These are phyloP conservation scores for Indicator maculatus DNA, from an alignment of 2,113 vertebrate genomes.

Conservation along the genomic window DNA sequence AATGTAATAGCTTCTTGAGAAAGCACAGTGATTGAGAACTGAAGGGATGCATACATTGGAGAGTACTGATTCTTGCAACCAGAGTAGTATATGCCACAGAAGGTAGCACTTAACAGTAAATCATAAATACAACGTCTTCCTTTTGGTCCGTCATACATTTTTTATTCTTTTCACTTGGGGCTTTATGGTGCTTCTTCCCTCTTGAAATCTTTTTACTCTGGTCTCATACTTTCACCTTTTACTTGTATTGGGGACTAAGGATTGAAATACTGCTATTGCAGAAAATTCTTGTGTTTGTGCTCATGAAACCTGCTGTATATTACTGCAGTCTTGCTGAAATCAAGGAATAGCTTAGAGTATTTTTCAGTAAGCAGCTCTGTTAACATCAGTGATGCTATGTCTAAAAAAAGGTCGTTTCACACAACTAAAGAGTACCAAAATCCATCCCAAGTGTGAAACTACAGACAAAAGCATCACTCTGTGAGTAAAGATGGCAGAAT, in stretches of 20 bases:
- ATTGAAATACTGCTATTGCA: constrained; percentile 71
- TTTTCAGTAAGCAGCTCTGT: not conserved
- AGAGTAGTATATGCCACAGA: constrained; percentile 2
- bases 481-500: not conserved
- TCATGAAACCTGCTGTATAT: not conserved
- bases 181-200: constrained; percentile 26
- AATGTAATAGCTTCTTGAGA: not conserved
- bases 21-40: not conserved
- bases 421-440: not conserved
- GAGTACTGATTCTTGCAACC: not conserved
- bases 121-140: not conserved
- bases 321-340: not conserved
- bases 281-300: not conserved
- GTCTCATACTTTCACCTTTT: constrained; percentile 24
- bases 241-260: constrained; percentile 46
- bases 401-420: constrained; percentile 8
- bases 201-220: constrained; percentile 49
- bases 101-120: not conserved
- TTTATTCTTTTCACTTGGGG: constrained; percentile 20
- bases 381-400: not conserved
- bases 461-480: not conserved
- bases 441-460: not conserved
- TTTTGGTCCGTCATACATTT: not conserved
- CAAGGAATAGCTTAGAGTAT: not conserved
- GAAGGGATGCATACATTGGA: not conserved